These are phyloP conservation scores for Turritopsis rubra DNA, from an alignment of 30 jellyfish, hydroid and myxozoan genomes.

Conservation along the genomic window DNA sequence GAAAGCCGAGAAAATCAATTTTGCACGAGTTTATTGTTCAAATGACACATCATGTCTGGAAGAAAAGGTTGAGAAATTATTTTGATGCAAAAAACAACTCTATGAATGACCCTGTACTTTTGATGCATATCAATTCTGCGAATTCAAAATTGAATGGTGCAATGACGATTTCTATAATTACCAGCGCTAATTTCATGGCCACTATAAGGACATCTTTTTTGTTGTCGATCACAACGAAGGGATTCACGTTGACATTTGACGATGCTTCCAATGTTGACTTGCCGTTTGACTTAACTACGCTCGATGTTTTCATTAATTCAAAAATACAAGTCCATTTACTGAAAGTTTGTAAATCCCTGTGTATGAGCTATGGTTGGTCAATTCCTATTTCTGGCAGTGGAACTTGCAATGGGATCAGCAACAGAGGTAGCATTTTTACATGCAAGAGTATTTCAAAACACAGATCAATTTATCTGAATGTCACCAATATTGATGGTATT, in stretches of 20 bases:
- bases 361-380: conserved; percentile 18
- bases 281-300: conserved; percentile 19
- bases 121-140: conserved; percentile 22
- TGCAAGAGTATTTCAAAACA: neutral
- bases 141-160: neutral
- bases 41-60: conserved; percentile 35
- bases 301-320: conserved; percentile 18
- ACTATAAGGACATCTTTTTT: neutral
- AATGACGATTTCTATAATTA: neutral
- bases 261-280: conserved; percentile 9
- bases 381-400: neutral
- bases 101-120: conserved; percentile 14
- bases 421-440: neutral
- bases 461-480: conserved; percentile 1
- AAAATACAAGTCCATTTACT: neutral
- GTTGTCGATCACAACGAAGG: conserved; percentile 11
- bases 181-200: neutral
- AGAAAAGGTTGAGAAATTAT: conserved; percentile 9
- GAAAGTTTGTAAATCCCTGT: neutral
- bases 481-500: neutral
- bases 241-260: neutral
- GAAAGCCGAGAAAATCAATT: neutral
- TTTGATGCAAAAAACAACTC: neutral
- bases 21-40: conserved; percentile 18
- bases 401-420: neutral